phyloP scores from a whole-genome alignment of 2,888 invertebrate genomes.

The Aleiodes alternator region DNA sequence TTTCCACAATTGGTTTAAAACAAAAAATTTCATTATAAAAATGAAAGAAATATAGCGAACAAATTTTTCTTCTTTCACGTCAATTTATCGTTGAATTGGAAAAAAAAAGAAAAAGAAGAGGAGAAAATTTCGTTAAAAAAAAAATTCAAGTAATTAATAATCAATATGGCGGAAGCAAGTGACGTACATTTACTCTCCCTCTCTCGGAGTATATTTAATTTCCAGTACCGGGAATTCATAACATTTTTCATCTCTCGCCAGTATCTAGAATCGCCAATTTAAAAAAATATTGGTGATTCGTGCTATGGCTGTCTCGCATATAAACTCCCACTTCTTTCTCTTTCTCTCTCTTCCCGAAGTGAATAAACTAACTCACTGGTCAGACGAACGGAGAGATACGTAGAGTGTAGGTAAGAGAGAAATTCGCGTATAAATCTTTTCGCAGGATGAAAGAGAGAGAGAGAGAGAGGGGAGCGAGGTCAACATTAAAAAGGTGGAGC shows the following conservation, averaged over 20 bases:
- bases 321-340: background rate
- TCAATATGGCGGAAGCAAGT: background rate
- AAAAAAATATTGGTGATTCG: slow-evolving; percentile 26
- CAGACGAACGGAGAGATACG: slow-evolving; percentile 16
- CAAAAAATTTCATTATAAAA: background rate
- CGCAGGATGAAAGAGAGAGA: background rate
- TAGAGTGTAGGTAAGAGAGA: background rate
- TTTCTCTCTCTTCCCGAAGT: background rate
- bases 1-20: background rate
- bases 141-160: background rate
- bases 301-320: slow-evolving; percentile 21
- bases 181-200: too few relatives aligned
- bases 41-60: too few relatives aligned
- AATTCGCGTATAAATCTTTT: slow-evolving; percentile 33
- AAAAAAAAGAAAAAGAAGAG: background rate
- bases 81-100: too few relatives aligned
- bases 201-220: slow-evolving; percentile 13
- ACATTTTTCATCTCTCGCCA: slow-evolving; percentile 18
- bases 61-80: too few relatives aligned
- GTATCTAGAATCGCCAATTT: slow-evolving; percentile 17
- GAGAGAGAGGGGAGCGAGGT: slow-evolving; percentile 6
- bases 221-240: slow-evolving; percentile 5
- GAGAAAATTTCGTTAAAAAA: background rate
- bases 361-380: slow-evolving; percentile 42
- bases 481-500: slow-evolving; percentile 36